Percentiles rank a stretch among this genome's conserved stretches.
These are phyloP conservation scores for Anolis sagrei DNA, from an alignment of 2,113 vertebrate species.

Conservation along the genomic window DNA sequence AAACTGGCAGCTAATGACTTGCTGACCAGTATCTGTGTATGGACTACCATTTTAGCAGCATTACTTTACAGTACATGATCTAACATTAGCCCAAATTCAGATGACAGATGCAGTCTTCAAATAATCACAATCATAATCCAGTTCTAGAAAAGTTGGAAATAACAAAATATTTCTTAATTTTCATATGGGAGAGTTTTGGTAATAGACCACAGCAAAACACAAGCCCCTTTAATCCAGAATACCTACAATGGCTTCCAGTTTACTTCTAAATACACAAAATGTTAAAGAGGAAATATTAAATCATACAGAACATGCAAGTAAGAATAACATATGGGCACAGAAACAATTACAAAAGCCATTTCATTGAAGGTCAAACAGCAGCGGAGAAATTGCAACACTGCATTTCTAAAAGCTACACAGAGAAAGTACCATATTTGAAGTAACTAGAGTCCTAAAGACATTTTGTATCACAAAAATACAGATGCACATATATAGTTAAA, in stretches of 20 bases:
- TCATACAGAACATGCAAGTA: background rate
- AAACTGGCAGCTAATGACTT: too few species aligned
- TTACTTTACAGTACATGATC: background rate
- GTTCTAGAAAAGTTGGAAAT: too few species aligned
- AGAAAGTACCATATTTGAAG: background rate
- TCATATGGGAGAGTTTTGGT: background rate
- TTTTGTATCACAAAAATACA: background rate
- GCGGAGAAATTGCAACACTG: background rate
- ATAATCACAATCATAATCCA: background rate
- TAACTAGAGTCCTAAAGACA: background rate
- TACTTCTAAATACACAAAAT: background rate
- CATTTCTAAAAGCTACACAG: background rate
- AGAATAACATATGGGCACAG: background rate
- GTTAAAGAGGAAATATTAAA: background rate
- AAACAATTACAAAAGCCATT: background rate
- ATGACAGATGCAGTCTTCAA: background rate
- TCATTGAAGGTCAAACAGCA: background rate
- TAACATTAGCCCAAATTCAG: background rate
- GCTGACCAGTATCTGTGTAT: too few species aligned
- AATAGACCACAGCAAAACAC: background rate
- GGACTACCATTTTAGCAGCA: too few species aligned
- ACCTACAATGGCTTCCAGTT: background rate
- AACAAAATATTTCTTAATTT: background rate
- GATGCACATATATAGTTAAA: background rate
- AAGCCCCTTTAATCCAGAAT: background rate